Conservation (phyloP, 2,113 vertebrate genomes). For the Stigmatopora nigra region DNA sequence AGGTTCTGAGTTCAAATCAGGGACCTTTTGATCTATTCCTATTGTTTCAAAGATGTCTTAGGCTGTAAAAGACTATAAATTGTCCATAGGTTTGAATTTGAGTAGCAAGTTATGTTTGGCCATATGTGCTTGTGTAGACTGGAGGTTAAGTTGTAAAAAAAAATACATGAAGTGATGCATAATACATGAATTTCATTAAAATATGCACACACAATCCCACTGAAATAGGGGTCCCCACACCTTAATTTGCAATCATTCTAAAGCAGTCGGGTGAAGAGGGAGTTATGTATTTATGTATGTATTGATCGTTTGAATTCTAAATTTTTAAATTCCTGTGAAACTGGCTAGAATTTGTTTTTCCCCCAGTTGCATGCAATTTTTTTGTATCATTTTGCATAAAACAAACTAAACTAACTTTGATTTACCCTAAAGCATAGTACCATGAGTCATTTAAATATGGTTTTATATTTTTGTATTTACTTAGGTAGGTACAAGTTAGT, state of each 20-base stretch:
- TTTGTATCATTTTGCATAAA: background rate
- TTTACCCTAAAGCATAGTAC: no score
- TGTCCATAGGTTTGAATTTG: no score
- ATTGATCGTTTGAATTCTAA: background rate
- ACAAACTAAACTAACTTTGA: no score
- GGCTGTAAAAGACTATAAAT: no score
- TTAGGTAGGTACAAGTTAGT: background rate
- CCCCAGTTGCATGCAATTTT: slow-evolving; percentile 5
- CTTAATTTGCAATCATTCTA: background rate
- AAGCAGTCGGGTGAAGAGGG: background rate
- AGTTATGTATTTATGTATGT: background rate
- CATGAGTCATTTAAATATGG: no score
- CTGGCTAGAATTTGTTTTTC: slow-evolving; percentile 10
- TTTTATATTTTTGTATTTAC: background rate
- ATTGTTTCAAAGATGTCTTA: no score
- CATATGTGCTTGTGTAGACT: no score
- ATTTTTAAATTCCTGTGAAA: background rate
- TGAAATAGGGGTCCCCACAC: background rate
- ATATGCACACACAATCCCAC: background rate
- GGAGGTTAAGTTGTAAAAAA: no score
- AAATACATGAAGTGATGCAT: no score
- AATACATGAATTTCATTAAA: background rate
- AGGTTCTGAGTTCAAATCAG: no score
- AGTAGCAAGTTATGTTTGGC: no score
- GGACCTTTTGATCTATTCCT: no score